These are phyloP conservation scores for Orchesella cincta DNA, from an alignment of 1,140 invertebrate species.

Conservation along the genomic window DNA sequence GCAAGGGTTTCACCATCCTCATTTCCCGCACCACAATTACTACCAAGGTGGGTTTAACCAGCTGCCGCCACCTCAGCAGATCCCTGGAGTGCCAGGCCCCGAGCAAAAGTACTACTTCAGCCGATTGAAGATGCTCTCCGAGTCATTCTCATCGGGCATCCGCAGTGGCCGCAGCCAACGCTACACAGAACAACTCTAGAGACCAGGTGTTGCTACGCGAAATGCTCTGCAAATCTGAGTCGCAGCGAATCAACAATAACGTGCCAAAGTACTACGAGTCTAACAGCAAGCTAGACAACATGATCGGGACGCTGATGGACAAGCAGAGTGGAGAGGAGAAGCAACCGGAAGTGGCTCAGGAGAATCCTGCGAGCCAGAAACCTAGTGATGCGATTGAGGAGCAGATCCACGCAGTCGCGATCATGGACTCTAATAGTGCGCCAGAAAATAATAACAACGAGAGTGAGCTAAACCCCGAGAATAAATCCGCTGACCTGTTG, in stretches of 20 bases:
- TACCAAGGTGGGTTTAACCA: too few species aligned
- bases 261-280: not conserved
- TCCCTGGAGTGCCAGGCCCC: constrained; percentile 17
- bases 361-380: not conserved
- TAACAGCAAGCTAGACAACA: not conserved
- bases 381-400: constrained; percentile 11
- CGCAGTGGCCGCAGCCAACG: not conserved
- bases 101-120: constrained; percentile 37
- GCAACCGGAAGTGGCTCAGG: not conserved
- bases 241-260: constrained; percentile 35
- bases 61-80: not conserved
- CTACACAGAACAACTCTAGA: not conserved
- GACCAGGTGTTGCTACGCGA: constrained; percentile 42
- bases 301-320: constrained; percentile 10
- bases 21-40: not conserved
- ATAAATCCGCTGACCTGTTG: not conserved
- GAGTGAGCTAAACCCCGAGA: not conserved
- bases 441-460: not conserved
- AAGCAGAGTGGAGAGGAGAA: not conserved
- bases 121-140: constrained; percentile 49
- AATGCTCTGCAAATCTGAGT: constrained; percentile 43
- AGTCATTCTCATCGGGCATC: constrained; percentile 39
- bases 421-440: not conserved
- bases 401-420: constrained; percentile 9
- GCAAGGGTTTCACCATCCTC: not conserved